Percentiles rank a stretch among this genome's conserved stretches.
phyloP scores from a whole-genome alignment of 1,140 invertebrate species.

The Atopsyche davidsoni region DNA sequence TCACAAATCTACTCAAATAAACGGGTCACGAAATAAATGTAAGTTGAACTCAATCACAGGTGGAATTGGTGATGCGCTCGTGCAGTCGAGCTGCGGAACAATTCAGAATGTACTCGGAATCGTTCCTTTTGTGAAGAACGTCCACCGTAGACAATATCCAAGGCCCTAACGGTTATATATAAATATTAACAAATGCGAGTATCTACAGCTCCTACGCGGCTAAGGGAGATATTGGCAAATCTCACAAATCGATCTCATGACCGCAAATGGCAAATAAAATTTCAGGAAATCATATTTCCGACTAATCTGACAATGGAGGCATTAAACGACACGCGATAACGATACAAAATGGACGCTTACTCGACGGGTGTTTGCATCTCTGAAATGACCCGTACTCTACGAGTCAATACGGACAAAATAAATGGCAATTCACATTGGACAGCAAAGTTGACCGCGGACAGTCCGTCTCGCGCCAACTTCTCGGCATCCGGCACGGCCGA shows the following conservation, averaged over 20 bases:
- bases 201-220: neutral
- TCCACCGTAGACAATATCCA: neutral
- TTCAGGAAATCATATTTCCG: constrained; percentile 15
- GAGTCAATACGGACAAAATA: neutral
- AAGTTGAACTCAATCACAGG: too few relatives aligned
- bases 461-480: too few relatives aligned
- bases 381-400: neutral
- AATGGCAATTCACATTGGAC: neutral
- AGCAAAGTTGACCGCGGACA: too few relatives aligned
- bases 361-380: constrained; percentile 9
- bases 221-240: too few relatives aligned
- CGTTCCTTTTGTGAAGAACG: too few relatives aligned
- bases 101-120: too few relatives aligned
- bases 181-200: constrained; percentile 2
- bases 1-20: too few relatives aligned
- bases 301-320: neutral
- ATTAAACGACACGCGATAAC: constrained; percentile 8
- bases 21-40: too few relatives aligned
- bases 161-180: constrained; percentile 4
- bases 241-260: too few relatives aligned
- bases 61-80: too few relatives aligned
- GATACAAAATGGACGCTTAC: constrained; percentile 15
- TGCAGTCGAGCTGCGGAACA: too few relatives aligned
- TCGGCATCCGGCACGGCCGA: neutral
- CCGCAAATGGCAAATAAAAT: neutral